phyloP scores from a whole-genome alignment of 2,888 invertebrate species.

The Dryadula phaetusa region DNA sequence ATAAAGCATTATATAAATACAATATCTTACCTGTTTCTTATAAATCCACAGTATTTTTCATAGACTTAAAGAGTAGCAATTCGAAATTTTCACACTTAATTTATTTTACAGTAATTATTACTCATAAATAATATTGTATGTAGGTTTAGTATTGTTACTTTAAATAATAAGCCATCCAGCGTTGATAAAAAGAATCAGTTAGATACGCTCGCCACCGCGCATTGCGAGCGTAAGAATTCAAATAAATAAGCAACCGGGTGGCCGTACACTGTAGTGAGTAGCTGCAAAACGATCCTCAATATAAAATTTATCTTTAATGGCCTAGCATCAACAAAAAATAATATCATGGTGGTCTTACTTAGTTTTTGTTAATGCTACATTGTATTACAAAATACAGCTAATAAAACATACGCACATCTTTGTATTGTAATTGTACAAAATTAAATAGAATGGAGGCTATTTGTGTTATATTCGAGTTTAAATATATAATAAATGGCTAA shows the following conservation, averaged over 20 bases:
- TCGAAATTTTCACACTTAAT: not conserved
- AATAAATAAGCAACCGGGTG: conserved; percentile 58
- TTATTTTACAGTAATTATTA: not conserved
- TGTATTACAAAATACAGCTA: not conserved
- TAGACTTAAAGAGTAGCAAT: not conserved
- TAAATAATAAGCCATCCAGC: not conserved
- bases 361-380: not conserved
- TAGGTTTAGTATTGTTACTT: not conserved
- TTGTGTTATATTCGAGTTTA: not conserved
- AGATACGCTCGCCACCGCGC: conserved; percentile 52
- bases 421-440: not conserved
- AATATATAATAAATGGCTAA: not conserved
- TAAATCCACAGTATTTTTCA: not conserved
- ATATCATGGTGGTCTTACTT: conserved; percentile 12
- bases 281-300: conserved; percentile 52
- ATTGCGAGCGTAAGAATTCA: conserved; percentile 60
- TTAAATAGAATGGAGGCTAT: conserved; percentile 1
- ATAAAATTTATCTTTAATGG: conserved; percentile 36
- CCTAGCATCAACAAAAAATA: conserved; percentile 36
- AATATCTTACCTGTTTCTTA: conserved; percentile 5
- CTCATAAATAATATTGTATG: not conserved
- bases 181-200: conserved; percentile 42
- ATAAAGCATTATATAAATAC: not conserved
- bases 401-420: not conserved
- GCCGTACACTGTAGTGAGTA: conserved; percentile 43